These are phyloP conservation scores for Eilema caniola DNA, from an alignment of 2,888 invertebrate genomes.

Conservation along the genomic window DNA sequence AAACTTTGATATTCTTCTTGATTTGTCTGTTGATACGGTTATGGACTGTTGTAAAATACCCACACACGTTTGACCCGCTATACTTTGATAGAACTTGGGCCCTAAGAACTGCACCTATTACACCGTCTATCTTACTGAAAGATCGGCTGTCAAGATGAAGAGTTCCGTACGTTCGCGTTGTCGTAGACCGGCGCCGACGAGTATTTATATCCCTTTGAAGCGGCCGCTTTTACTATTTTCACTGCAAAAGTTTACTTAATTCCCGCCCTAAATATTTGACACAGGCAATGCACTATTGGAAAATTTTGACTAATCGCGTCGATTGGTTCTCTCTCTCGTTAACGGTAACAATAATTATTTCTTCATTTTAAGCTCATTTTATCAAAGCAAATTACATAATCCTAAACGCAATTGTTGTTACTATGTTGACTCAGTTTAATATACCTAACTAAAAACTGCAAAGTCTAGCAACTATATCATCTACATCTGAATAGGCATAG, in stretches of 20 bases:
- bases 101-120: conserved; percentile 35
- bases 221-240: conserved; percentile 66
- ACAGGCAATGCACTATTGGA: conserved; percentile 13
- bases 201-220: conserved; percentile 77
- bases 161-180: conserved; percentile 56
- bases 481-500: neutral
- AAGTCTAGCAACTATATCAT: neutral
- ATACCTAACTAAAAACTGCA: neutral
- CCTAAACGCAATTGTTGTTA: neutral
- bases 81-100: conserved; percentile 11
- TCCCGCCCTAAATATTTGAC: conserved; percentile 42
- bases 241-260: conserved; percentile 61
- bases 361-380: neutral
- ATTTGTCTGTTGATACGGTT: neutral
- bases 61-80: neutral
- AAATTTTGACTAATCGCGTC: neutral
- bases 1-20: neutral
- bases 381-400: neutral
- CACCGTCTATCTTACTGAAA: conserved; percentile 52
- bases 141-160: conserved; percentile 60
- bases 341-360: neutral
- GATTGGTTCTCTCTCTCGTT: neutral
- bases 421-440: neutral
- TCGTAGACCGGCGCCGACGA: conserved; percentile 59
- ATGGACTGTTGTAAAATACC: neutral